Evolutionary conservation across 2,888 invertebrate genomes (phyloP), one percentile per base, ranked within the genome.

Genomic region (Leucozona laternaria): DNA sequence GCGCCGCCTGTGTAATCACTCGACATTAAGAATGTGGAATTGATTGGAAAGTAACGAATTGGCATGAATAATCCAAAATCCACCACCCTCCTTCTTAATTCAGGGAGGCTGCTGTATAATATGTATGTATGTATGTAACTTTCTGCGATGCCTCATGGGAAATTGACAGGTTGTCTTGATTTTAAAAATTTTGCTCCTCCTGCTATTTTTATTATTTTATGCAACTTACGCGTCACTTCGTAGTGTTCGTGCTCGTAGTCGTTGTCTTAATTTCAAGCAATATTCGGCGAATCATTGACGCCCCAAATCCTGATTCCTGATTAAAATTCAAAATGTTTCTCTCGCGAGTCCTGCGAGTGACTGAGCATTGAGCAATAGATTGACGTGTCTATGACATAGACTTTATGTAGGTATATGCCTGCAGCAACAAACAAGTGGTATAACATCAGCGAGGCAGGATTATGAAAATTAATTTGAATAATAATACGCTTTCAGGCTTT

Each of bases 401-500:
- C 37, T 60, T 22, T 37, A 25, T n/a, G n/a, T n/a, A n/a, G n/a
- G n/a, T n/a, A n/a, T 57, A 40, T 70, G 86, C 86, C 86, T 75
- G 34, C 64, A 86, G 86, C 86, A 82, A 79, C 73, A 81, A 82
- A 57, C 82, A 86, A 85, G 78, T 85, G 85, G 60, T 64, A 78
- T 70, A 68, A 68, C 68, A 68, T 1, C 6, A n/a, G 17, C n/a
- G 88, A 79, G 84, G 84, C 88, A 79, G 88, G 85, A 82, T 86
- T 78, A 73, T 79, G 82, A 86, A 88, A 89, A 90, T 89, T 89
- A 89, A 91, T 91, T 91, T 91, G 90, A 91, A 91, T 91, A 91
- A 91, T 90, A 91, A 91, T 90, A 66, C 66, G 90, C 90, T 70
- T 58, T 58, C 71, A 45, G 75, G 89, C 58, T 40, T 81, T 64